phyloP scores from a whole-genome alignment of 2,113 vertebrate species.

The Saguinus imperator region DNA sequence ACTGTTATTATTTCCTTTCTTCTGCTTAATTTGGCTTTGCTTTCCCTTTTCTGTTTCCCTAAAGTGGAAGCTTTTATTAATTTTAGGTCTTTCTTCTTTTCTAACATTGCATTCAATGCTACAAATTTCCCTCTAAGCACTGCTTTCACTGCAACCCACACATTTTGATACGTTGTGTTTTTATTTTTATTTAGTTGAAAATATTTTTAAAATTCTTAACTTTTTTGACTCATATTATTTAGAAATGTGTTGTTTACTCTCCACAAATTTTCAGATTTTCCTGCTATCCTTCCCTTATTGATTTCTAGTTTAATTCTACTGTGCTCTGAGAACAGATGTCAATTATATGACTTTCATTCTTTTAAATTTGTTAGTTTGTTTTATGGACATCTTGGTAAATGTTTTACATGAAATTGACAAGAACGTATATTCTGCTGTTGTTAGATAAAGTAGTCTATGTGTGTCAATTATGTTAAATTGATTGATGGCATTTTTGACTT shows the following conservation, averaged over 20 bases:
- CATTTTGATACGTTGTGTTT: background rate
- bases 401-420: background rate
- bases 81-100: background rate
- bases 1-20: background rate
- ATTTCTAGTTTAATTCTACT: background rate
- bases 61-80: background rate
- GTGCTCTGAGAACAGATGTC: background rate
- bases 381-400: background rate
- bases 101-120: background rate
- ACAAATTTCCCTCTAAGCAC: background rate
- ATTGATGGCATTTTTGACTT: background rate
- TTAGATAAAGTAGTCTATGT: background rate
- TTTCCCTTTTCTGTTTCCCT: background rate
- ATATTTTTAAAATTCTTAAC: background rate
- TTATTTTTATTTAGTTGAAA: background rate
- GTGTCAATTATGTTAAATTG: background rate
- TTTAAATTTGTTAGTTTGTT: background rate
- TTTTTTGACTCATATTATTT: background rate
- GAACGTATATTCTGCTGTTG: background rate
- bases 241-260: background rate
- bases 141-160: background rate
- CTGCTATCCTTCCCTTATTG: background rate
- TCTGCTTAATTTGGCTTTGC: background rate
- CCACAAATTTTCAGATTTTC: background rate
- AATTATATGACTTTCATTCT: background rate